phyloP scores from a whole-genome alignment of 2,113 vertebrate species.

The Neodontobutis hainanensis region DNA sequence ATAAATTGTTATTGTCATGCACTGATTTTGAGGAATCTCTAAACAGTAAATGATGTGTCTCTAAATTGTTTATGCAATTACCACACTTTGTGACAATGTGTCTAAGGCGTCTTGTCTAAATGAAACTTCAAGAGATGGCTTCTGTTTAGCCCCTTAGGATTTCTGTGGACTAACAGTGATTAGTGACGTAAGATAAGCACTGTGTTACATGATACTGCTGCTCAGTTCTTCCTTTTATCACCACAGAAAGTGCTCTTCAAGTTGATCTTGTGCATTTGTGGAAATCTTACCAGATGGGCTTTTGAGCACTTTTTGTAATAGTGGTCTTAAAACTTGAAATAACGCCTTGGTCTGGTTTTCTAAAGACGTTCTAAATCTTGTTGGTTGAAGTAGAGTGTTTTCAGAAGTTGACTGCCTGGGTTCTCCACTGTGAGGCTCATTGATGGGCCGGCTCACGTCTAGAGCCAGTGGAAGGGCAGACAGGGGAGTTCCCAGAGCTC shows the following conservation, averaged over 20 bases:
- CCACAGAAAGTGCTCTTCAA: not conserved
- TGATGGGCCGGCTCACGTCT: slow-evolving; percentile 33
- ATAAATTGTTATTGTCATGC: too few relatives aligned
- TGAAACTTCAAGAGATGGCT: not conserved
- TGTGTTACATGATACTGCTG: not conserved
- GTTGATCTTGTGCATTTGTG: too few relatives aligned
- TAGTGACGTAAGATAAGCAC: slow-evolving; percentile 8
- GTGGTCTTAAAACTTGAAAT: not conserved
- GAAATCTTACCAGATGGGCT: too few relatives aligned
- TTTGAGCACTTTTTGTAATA: too few relatives aligned
- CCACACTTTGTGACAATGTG: not conserved
- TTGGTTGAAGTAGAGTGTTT: slow-evolving; percentile 11
- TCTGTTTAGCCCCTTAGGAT: not conserved
- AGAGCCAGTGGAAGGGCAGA: slow-evolving; percentile 29
- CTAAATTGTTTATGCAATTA: not conserved
- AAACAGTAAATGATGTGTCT: not conserved
- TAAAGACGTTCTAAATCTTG: not conserved
- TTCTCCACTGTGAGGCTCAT: slow-evolving; percentile 25
- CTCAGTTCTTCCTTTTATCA: not conserved
- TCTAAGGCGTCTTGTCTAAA: not conserved
- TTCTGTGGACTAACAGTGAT: not conserved
- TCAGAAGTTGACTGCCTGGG: not conserved
- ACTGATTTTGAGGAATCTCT: not conserved
- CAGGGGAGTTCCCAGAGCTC: slow-evolving; percentile 22
- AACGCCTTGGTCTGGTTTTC: not conserved